Evolutionary conservation across 2,797 vertebrate species (phyloP).

Genomic region (Fratercula arctica): DNA sequence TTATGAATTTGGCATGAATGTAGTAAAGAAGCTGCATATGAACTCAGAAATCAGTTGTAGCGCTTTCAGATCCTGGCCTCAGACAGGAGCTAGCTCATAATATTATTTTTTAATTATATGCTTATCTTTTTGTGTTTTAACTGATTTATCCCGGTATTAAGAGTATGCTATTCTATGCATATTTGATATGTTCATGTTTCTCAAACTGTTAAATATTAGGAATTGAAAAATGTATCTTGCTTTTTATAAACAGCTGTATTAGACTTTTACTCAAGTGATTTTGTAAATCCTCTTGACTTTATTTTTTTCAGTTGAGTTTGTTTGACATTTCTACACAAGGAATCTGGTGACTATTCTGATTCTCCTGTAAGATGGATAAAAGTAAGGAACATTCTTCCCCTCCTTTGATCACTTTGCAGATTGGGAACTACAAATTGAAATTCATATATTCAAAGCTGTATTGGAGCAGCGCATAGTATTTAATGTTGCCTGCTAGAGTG

Average conservation of each 20-base stretch:
- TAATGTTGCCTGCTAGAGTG: not conserved
- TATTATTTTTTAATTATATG: not conserved
- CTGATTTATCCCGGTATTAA: not conserved
- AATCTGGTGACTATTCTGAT: not conserved
- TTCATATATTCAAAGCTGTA: not conserved
- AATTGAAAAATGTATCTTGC: not conserved
- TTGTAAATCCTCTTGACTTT: not conserved
- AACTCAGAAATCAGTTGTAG: not conserved
- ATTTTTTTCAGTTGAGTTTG: not conserved
- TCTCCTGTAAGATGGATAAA: not conserved
- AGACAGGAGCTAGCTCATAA: not conserved
- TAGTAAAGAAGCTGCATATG: not conserved
- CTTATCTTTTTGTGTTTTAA: not conserved
- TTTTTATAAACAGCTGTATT: not conserved
- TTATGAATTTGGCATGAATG: not conserved
- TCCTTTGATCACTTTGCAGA: not conserved
- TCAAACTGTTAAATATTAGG: not conserved
- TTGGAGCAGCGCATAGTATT: not conserved
- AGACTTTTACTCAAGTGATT: not conserved
- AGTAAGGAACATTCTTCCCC: not conserved
- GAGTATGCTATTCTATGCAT: not conserved
- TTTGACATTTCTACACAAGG: not conserved
- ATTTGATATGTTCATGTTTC: not conserved
- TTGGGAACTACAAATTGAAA: not conserved
- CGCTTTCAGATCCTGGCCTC: not conserved